Evolutionary conservation across 1,140 invertebrate genomes (phyloP), one percentile per base, ranked within the genome.

Genomic region (Neodiprion pinetum): DNA sequence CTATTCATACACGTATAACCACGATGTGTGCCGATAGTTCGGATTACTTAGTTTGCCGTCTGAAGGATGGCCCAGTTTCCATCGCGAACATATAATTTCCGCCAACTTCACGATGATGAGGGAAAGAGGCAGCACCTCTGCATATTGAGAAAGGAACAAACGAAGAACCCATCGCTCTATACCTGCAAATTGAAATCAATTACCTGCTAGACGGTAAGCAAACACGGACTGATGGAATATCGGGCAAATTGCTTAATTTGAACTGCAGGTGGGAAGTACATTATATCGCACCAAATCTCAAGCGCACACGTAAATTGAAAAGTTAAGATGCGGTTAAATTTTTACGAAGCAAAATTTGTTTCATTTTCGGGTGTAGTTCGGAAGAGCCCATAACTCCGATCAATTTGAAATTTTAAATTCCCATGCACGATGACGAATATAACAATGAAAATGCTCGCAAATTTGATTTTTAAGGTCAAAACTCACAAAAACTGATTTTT

Each of bases 141-240:
- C 53, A 61, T 12, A 61, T 12, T 12, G 53, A 17, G n/a, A 17
- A 61, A 61, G 53, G 28, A 40, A 40, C 28, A 40, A 40, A 40
- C 2, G 28, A 40, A 40, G 5, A 40, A 5, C 28, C 28, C 28
- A 40, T 40, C 28, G 28, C 28, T 40, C 53, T 61, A 4, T 61
- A 61, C 11, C 53, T 61, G 7, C 53, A 61, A 61, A 61, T 61
- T 61, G 53, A 61, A 61, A 61, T 61, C 53, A 61, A 61, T 61
- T 61, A 61, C 11, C 53, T 61, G 7, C 53, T 61, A 61, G 53
- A 61, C 53, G 53, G 53, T 17, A 17, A 61, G 53, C 3, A 61
- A 61, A 61, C 53, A 61, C 9, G 53, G 53, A 61, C 11, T 5
- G 53, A 61, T 61, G 53, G 9, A 61, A 61, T 61, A 8, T 61